Evolutionary conservation across 2,888 invertebrate genomes (phyloP).

Genomic region (Noctua pronuba): DNA sequence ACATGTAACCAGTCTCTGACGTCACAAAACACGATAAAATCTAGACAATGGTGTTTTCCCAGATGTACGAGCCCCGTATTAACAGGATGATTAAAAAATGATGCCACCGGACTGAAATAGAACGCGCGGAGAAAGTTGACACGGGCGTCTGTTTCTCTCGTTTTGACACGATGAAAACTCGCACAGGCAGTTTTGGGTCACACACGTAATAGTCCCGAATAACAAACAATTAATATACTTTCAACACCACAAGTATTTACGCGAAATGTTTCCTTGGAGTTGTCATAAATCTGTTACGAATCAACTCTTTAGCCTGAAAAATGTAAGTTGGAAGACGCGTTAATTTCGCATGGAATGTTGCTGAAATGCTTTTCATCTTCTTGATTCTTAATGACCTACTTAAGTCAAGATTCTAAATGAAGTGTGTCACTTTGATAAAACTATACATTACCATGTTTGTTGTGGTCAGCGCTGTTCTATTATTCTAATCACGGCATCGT

Average conservation of each 20-base stretch:
- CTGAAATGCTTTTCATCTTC: slow-evolving; percentile 24
- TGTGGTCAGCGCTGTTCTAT: slow-evolving; percentile 43
- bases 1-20: slow-evolving; percentile 48
- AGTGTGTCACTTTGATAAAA: slow-evolving; percentile 37
- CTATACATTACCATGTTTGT: slow-evolving; percentile 35
- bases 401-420: slow-evolving; percentile 47
- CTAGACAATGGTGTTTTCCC: slow-evolving; percentile 77
- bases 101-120: slow-evolving; percentile 84
- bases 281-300: slow-evolving; percentile 72
- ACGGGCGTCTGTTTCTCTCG: slow-evolving; percentile 77
- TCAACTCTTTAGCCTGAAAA: slow-evolving; percentile 65
- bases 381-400: slow-evolving; percentile 58
- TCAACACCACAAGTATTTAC: slow-evolving; percentile 71
- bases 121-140: slow-evolving; percentile 84
- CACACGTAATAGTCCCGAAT: slow-evolving; percentile 81
- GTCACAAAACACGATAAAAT: slow-evolving; percentile 60
- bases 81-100: slow-evolving; percentile 78
- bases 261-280: slow-evolving; percentile 70
- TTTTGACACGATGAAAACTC: slow-evolving; percentile 80
- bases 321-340: slow-evolving; percentile 70
- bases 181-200: slow-evolving; percentile 87
- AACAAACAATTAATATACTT: slow-evolving; percentile 75
- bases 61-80: slow-evolving; percentile 69
- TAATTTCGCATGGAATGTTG: slow-evolving; percentile 66
- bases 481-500: slow-evolving; percentile 55